A percentile compares a stretch with the other conserved stretches of the same genome.
Evolutionary conservation across 2,797 vertebrate species (phyloP).

Genomic region (Trichosurus vulpecula): DNA sequence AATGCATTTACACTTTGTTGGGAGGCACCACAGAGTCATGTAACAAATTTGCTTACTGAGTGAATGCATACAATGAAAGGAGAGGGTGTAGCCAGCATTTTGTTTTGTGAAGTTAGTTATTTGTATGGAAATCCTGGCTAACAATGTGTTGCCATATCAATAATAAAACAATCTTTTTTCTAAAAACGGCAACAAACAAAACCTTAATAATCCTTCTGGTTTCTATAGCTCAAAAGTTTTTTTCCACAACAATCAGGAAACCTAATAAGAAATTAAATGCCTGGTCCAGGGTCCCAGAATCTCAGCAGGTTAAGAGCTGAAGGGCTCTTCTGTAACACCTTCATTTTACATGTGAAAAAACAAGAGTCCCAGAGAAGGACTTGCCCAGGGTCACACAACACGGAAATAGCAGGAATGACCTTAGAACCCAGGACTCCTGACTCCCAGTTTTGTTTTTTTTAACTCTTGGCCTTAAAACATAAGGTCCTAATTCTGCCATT

Average conservation of each 20-base stretch:
- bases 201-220: not conserved
- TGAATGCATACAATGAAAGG: not conserved
- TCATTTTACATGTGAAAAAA: not conserved
- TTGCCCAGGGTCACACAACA: slow-evolving; percentile 1
- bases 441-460: not conserved
- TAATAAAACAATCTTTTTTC: not conserved
- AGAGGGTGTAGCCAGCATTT: not conserved
- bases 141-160: not conserved
- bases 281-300: not conserved
- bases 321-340: not conserved
- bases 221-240: not conserved
- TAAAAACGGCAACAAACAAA: not conserved
- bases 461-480: not conserved
- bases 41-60: not conserved
- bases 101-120: not conserved
- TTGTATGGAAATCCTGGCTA: not conserved
- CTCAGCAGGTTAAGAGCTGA: not conserved
- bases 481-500: not conserved
- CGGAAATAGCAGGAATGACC: not conserved
- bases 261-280: not conserved
- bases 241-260: not conserved
- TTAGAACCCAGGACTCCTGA: not conserved
- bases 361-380: not conserved
- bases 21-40: not conserved
- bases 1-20: not conserved